These are phyloP conservation scores for Sebastes oblongus DNA, from an alignment of 2,797 vertebrate genomes.

Conservation along the genomic window DNA sequence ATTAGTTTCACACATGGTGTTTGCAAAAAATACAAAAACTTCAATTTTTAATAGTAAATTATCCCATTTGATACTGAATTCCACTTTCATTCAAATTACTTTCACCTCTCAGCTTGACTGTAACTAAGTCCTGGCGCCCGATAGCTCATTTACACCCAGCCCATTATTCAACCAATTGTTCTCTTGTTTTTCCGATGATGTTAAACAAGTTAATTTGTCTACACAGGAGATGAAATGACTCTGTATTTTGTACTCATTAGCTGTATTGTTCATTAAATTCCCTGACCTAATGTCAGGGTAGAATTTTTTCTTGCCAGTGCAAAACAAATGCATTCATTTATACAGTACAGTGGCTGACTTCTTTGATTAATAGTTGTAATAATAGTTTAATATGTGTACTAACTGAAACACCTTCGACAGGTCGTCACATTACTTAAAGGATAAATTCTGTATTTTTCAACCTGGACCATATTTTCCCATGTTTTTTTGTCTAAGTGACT, in stretches of 20 bases:
- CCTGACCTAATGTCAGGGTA: neutral
- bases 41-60: neutral
- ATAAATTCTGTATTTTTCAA: too few relatives aligned
- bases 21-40: neutral
- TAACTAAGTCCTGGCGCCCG: neutral
- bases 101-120: neutral
- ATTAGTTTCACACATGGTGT: neutral
- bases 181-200: neutral
- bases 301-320: neutral
- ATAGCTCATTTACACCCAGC: neutral
- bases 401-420: neutral
- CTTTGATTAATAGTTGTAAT: neutral
- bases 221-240: neutral
- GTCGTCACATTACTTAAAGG: neutral
- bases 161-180: conserved; percentile 17
- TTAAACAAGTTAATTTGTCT: neutral
- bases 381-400: rapidly evolving
- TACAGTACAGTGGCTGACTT: neutral
- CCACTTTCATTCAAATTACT: neutral
- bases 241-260: conserved; percentile 6
- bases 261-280: neutral
- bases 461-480: too few relatives aligned
- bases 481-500: too few relatives aligned
- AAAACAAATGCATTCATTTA: neutral
- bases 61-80: neutral